Evolutionary conservation across 2,797 vertebrate genomes (phyloP), one percentile per base, ranked within the genome.

Genomic region (Meda fulgida): DNA sequence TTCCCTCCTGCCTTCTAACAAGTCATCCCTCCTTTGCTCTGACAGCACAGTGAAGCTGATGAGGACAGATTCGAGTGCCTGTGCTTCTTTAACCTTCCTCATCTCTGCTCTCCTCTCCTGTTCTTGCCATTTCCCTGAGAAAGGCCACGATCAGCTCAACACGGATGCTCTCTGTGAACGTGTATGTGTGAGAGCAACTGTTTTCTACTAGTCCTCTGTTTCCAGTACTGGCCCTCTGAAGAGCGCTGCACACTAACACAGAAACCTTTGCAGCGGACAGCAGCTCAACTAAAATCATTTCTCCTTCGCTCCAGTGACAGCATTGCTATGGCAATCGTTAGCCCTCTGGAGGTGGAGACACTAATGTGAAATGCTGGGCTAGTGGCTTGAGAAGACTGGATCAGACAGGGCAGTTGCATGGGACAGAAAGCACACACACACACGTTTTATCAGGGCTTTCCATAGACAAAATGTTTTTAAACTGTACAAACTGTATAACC

Each of bases 81-180:
- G 55, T 43, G 36, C 81, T 85, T 85, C 77, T 79, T 36, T 81
- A 88, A 87, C 85, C 86, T 84, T 83, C 87, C 53, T 82, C 51
- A 83, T 84, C 73, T 73, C 34, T 70, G 53, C 36, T 84, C 60
- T 67, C 26, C 53, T 75, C 70, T 63, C 23, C 38, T 71, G 26
- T 38, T 75, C 75, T 66, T 84, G 75, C 36, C 75, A 70, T 78
- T 84, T 60, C 51, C 23, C n/a, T 67, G 48, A 63, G 51, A 79
- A 46, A 63, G 51, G 29, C 38, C 66, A 79, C 5, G 9, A 84
- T 53, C 51, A 60, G 65, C 83, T 60, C 29, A 23, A 60, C 23
- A 5, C 7, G 6, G 19, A 36, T 78, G 76, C 26, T 79, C 14
- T 60, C 53, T 36, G 26, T 46, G 18, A 16, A 48, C 7, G 55